A percentile compares a stretch with the other conserved stretches of the same genome.
Conservation (phyloP, 2,888 invertebrate genomes). For the Flexamia atlantica region DNA sequence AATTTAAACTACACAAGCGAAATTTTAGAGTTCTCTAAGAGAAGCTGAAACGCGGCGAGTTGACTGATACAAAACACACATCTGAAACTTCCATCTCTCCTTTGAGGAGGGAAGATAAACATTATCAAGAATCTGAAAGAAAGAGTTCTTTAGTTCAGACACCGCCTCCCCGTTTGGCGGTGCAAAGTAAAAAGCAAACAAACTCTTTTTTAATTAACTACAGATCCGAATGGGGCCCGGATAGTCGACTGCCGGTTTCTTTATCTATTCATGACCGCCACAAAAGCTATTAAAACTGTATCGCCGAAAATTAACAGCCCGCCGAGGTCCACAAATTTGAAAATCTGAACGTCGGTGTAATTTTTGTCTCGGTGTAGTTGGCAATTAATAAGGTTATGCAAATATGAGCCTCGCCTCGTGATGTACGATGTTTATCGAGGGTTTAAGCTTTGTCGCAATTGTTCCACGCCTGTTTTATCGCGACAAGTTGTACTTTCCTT, state of each 20-base stretch:
- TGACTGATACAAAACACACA: slow-evolving; percentile 35
- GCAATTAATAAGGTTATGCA: slow-evolving; percentile 41
- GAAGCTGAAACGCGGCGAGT: background rate
- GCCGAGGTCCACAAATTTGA: slow-evolving; percentile 27
- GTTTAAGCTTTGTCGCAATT: background rate
- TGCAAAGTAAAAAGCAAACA: slow-evolving; percentile 49
- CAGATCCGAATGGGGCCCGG: slow-evolving; percentile 29
- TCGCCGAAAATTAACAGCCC: slow-evolving; percentile 44
- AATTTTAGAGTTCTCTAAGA: slow-evolving; percentile 5
- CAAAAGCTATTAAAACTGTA: slow-evolving; percentile 49
- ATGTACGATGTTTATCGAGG: slow-evolving; percentile 11
- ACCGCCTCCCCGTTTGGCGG: background rate
- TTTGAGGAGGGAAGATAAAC: slow-evolving; percentile 2
- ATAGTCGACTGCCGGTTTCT: slow-evolving; percentile 3
- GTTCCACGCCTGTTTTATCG: no score
- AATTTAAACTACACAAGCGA: slow-evolving; percentile 29
- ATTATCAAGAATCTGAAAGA: slow-evolving; percentile 44
- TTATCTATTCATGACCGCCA: slow-evolving; percentile 49
- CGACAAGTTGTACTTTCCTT: no score
- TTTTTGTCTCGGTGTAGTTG: slow-evolving; percentile 20
- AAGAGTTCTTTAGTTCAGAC: background rate
- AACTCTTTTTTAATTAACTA: slow-evolving; percentile 56
- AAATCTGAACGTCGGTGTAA: slow-evolving; percentile 14
- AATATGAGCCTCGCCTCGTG: slow-evolving; percentile 2
- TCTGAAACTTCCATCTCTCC: slow-evolving; percentile 33